Evolutionary conservation across 2,113 vertebrate species (phyloP).

Genomic region (Montifringilla adamsi): DNA sequence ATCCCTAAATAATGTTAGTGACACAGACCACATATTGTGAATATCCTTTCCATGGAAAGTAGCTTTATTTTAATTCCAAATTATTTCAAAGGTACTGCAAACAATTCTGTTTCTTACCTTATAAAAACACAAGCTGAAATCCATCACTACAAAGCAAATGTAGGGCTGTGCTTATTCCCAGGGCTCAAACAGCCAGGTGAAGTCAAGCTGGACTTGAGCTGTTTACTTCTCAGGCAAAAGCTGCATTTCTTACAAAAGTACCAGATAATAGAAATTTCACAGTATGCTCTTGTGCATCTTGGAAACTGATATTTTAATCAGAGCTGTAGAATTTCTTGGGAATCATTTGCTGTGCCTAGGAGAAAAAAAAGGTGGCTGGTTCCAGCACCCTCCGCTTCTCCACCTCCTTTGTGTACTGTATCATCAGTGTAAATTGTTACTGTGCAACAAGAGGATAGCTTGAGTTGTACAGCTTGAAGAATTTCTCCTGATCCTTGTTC

Average conservation of each 20-base stretch:
- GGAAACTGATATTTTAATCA: slow-evolving; percentile 28
- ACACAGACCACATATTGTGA: background rate
- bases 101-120: background rate
- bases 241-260: background rate
- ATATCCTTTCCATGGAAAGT: background rate
- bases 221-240: background rate
- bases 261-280: slow-evolving; percentile 1
- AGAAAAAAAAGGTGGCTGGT: background rate
- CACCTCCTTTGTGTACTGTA: background rate
- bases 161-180: background rate
- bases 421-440: background rate
- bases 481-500: background rate
- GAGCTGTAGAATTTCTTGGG: background rate
- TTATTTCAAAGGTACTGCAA: background rate
- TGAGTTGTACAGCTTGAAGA: background rate
- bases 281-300: background rate
- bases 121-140: background rate
- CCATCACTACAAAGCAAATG: background rate
- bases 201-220: background rate
- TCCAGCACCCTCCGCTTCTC: background rate
- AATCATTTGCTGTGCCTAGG: background rate
- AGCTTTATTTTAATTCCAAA: background rate
- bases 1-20: background rate
- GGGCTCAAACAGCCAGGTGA: background rate
- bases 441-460: background rate